A percentile compares a stretch with the other conserved stretches of the same genome.
Evolutionary conservation across 2,113 vertebrate genomes (phyloP).

Genomic region (Eulacestoma nigropectus): DNA sequence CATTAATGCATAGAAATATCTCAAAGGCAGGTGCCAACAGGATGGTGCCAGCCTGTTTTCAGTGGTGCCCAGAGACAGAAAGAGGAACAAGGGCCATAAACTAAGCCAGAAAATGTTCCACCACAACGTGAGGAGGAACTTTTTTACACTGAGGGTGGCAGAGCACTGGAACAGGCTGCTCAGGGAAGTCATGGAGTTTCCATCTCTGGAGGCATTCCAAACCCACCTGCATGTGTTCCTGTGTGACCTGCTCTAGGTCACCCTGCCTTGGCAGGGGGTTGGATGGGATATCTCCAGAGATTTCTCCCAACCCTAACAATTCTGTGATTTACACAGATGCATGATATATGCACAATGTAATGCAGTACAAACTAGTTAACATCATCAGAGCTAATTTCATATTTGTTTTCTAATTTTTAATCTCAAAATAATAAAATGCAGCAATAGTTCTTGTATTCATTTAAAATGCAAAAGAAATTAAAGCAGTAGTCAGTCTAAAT

Average conservation of each 20-base stretch:
- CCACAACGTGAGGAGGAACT: background rate
- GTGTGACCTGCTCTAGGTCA: background rate
- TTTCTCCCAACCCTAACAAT: background rate
- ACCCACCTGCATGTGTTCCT: rapidly evolving
- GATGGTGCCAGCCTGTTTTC: background rate
- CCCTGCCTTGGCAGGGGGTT: background rate
- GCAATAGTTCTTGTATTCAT: background rate
- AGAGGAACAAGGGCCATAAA: background rate
- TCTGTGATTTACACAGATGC: background rate
- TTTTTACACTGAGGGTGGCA: background rate
- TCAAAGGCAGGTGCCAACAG: background rate
- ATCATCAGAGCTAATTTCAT: background rate
- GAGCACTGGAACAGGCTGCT: background rate
- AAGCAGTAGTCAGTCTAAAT: background rate
- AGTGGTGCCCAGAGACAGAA: background rate
- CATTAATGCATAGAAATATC: background rate
- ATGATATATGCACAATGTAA: background rate
- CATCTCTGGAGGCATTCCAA: background rate
- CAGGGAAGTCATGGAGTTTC: rapidly evolving
- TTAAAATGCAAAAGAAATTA: background rate
- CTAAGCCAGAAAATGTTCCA: background rate
- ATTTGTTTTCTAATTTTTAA: background rate
- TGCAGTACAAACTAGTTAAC: background rate
- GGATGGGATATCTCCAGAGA: background rate
- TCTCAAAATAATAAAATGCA: background rate